Conservation (phyloP, 2,888 invertebrate genomes). For the Ectobius pallidus region DNA sequence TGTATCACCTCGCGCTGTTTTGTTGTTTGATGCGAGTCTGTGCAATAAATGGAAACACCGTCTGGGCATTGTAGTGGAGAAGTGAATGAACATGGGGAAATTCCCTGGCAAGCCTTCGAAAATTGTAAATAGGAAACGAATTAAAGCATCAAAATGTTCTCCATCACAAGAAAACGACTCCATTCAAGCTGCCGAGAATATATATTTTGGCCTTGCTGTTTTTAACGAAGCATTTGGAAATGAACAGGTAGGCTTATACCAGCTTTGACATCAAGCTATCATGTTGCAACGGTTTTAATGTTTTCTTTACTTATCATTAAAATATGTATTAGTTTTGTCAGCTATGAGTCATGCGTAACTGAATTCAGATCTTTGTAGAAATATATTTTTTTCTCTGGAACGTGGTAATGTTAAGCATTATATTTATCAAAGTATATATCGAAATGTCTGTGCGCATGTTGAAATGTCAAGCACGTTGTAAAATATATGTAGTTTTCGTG, state of each 20-base stretch:
- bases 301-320: background rate
- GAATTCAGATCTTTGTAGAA: too few species aligned
- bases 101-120: conserved; percentile 89
- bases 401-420: too few species aligned
- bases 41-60: conserved; percentile 40
- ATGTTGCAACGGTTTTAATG: conserved; percentile 16
- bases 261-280: conserved; percentile 24
- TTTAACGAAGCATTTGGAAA: conserved; percentile 54
- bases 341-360: too few species aligned
- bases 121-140: conserved; percentile 83
- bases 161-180: conserved; percentile 58
- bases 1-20: conserved; percentile 28
- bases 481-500: too few species aligned
- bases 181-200: conserved; percentile 58
- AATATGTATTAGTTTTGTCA: background rate
- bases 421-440: too few species aligned
- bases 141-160: conserved; percentile 75
- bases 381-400: too few species aligned
- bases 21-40: conserved; percentile 35
- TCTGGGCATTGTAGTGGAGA: conserved; percentile 37
- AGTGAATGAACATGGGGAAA: conserved; percentile 68
- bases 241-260: conserved; percentile 51
- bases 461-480: too few species aligned
- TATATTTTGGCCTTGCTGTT: conserved; percentile 55
- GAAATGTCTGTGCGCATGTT: too few species aligned